Evolutionary conservation across 2,113 vertebrate species (phyloP), one percentile per base, ranked within the genome.

Genomic region (Cryptomyrus ogoouensis): DNA sequence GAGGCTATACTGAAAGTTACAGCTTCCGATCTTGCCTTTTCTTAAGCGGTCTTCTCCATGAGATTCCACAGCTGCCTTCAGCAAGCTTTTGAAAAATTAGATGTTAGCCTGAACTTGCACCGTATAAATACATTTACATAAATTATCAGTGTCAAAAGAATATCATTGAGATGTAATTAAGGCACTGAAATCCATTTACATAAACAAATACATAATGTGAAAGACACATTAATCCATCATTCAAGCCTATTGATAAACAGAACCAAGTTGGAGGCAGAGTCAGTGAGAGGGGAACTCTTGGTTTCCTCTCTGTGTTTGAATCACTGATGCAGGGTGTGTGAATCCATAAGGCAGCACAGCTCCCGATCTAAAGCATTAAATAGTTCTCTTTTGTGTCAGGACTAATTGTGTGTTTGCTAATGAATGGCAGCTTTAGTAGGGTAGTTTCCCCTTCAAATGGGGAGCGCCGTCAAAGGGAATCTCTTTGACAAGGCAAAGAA

Each of bases 341-440:
- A 13, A 58, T 86, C 80, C 90, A 62, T 87, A 88, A 91, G 80
- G 58, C 90, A 83, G 58, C 89, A 89, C 80, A 91, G 90, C 53
- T 62, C 80, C 70, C 77, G 49, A 90, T 92, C 89, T 77, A 89
- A 87, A 90, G 84, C 77, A 88, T 88, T 92, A 92, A 91, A 88
- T 89, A 56, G 35, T 77, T 77, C 90, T 84, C 90, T 91, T 91
- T 90, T 90, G 90, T 90, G 91, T 80, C 90, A 88, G 77, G 52
- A 89, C 91, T 93, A 93, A 92, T 90, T 90, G 89, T 91, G 91
- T 91, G 90, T 92, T 93, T 90, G 85, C 88, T 89, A 93, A 91
- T 91, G 91, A 92, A 90, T 83, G 46, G 85, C 90, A 74, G 89
- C 86, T 91, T 90, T 74, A 90, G 88, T 56, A 84, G 83, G 90